A percentile compares a stretch with the other conserved stretches of the same genome.
Conservation (phyloP, 2,888 invertebrate genomes). For the Tiphia femorata region DNA sequence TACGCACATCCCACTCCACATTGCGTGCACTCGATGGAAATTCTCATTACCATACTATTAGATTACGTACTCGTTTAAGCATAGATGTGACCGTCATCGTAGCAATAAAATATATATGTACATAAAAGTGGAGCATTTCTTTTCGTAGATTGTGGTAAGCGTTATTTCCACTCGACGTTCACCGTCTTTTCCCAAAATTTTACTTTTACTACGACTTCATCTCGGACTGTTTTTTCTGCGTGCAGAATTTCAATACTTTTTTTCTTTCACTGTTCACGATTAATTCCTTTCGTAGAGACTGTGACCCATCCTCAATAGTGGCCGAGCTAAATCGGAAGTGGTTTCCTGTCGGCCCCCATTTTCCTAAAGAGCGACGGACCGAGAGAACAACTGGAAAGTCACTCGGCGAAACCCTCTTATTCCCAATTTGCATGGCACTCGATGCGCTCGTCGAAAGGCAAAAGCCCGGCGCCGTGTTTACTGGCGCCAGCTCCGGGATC, state of each 20-base stretch:
- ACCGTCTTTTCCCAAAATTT: too few species aligned
- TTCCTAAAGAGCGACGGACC: not conserved
- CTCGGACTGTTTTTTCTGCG: too few species aligned
- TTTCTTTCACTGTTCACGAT: too few species aligned
- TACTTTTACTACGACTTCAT: too few species aligned
- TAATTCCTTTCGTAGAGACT: too few species aligned
- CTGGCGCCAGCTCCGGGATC: conserved; percentile 10
- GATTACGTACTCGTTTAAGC: conserved; percentile 22
- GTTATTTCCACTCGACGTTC: too few species aligned
- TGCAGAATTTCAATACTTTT: too few species aligned
- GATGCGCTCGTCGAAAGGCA: not conserved
- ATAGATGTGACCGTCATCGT: conserved; percentile 12
- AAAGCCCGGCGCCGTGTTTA: conserved; percentile 2
- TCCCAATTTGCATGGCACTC: conserved; percentile 8
- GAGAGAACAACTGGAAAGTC: not conserved
- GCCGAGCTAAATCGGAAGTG: too few species aligned
- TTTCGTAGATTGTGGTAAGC: not conserved
- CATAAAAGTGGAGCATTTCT: not conserved
- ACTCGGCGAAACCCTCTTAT: not conserved
- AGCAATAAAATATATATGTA: conserved; percentile 24
- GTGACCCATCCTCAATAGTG: too few species aligned
- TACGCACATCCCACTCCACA: too few species aligned
- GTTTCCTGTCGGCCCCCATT: not conserved
- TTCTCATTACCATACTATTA: conserved; percentile 14
- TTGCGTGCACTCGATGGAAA: conserved; percentile 10